Base-by-base conservation (phyloP, 2,888 invertebrate species). In the Daptonema setosum region DNA sequence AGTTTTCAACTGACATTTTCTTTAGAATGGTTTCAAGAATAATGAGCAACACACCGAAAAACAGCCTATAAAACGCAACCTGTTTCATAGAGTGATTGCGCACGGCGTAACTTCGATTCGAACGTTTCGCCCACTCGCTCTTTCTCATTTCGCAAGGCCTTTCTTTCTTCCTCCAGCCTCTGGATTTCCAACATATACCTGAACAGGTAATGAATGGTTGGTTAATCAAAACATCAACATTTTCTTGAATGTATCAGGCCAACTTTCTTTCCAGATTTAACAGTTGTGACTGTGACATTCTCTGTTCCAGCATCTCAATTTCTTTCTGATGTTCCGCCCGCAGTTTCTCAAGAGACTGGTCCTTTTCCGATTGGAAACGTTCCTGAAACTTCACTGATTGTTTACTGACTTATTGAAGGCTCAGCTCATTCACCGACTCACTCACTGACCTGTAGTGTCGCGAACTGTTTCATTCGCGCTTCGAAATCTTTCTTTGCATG, bases 391-490 rank as follows among this genome's bases (percentile, higher is more conserved):
- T 17, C 11, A 35, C 8, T 11, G 11, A 35, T 50, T 8, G 24
- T 50, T 25, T 20, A 50, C 22, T 24, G 26, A 50, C 11, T 50
- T 25, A 50, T 20, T 50, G 26, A 28, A 52, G 20, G 14, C 20
- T 52, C n/a, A n/a, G n/a, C n/a, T n/a, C n/a, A n/a, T n/a, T n/a
- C n/a, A n/a, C n/a, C n/a, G n/a, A n/a, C n/a, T n/a, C 45, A 17
- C 55, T 56, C 14, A 56, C 55, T 28, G 54, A 65, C 67, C 62
- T 69, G 68, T 5, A 68, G 57, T 11, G 66, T 63, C 72, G 63
- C 76, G 70, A 68, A 76, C 70, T 73, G 67, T 70, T 63, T 75
- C 75, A 59, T 76, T 69, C 67, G 61, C 66, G 56, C 68, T 70
- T 69, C 73, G 70, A 74, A 75, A 54, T 70, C 70, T 55, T 68